phyloP scores from a whole-genome alignment of 2,113 vertebrate species.

The Plectropomus leopardus region DNA sequence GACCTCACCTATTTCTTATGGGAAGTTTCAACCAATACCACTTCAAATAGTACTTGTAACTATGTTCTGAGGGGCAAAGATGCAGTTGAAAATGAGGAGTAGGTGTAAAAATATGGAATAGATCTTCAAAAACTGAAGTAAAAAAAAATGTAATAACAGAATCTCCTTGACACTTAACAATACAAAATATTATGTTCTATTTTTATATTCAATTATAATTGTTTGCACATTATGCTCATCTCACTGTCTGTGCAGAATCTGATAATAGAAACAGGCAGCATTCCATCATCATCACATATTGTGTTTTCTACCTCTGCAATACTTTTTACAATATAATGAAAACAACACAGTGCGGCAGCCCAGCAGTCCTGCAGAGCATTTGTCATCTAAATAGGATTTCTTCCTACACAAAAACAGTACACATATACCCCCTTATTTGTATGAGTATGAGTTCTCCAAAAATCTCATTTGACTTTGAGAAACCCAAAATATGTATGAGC shows the following conservation, averaged over 20 bases:
- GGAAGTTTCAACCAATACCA: no score
- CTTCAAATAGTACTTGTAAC: no score
- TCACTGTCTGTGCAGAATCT: slow-evolving; percentile 2
- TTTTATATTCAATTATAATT: slow-evolving; percentile 18
- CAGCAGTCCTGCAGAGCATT: neutral
- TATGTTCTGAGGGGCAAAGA: no score
- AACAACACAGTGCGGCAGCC: neutral
- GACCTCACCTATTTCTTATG: no score
- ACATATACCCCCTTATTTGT: slow-evolving; percentile 19
- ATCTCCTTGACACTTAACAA: neutral
- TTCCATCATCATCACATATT: neutral
- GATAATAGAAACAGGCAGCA: slow-evolving; percentile 23
- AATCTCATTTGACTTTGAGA: slow-evolving; percentile 23
- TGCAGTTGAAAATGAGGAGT: no score
- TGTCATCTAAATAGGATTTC: slow-evolving; percentile 29
- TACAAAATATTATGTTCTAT: slow-evolving; percentile 1
- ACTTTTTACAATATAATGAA: slow-evolving; percentile 27
- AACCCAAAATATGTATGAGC: slow-evolving; percentile 1
- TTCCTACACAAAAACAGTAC: neutral
- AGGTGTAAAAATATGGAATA: no score
- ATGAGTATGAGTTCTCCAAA: slow-evolving; percentile 30
- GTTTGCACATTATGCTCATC: slow-evolving; percentile 15
- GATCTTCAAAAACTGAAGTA: neutral
- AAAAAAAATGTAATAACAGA: neutral
- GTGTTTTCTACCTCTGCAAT: slow-evolving; percentile 28